Base-by-base conservation (phyloP, 2,797 vertebrate species). In the Halcyon smyrnensis region DNA sequence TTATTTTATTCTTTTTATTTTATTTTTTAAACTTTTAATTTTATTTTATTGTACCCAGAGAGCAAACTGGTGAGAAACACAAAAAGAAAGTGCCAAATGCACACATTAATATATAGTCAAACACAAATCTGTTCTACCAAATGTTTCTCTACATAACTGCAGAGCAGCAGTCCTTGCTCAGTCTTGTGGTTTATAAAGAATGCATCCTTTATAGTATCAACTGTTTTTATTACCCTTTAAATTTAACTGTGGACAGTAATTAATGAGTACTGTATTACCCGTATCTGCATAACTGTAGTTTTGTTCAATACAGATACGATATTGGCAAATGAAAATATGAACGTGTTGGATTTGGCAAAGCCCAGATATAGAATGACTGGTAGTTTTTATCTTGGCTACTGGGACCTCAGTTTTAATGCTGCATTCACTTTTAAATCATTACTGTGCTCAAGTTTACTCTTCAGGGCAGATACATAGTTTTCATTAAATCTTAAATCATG, bases 201-300 rank as follows among this genome's bases (percentile, higher is more conserved):
- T 67, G 4, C 15, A 48, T 73, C 12, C 6, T 60, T 89, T 90
- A 54, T 54, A 30, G 15, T 37, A 68, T 67, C 25, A 63, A 4
- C 56, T 54, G 8, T 6, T 67, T 84, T 95, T 91, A 84, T 60
- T 95, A 37, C 50, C 37, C 30, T 91, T 93, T 92, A 77, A 69
- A 54, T 95, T 92, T 95, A 86, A 39, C 53, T 53, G 39, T 76
- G 50, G 37, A 46, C 73, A 84, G 17, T 78, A 51, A 54, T 39
- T 65, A 84, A 82, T 50, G 53, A 50, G 15, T 77, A 54, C 14
- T 11, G 20, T 75, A 86, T 83, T 71, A 56, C 50, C 53, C 30
- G 73, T 75, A 57, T 76, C 68, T 88, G 36, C 20, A 8, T 77
- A 80, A 83, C 65, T 27, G 23, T 65, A 51, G 59, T 68, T 36